A percentile compares a stretch with the other conserved stretches of the same genome.
These are phyloP conservation scores for Cepaea hortensis DNA, from an alignment of 2,888 invertebrate species.

Conservation along the genomic window DNA sequence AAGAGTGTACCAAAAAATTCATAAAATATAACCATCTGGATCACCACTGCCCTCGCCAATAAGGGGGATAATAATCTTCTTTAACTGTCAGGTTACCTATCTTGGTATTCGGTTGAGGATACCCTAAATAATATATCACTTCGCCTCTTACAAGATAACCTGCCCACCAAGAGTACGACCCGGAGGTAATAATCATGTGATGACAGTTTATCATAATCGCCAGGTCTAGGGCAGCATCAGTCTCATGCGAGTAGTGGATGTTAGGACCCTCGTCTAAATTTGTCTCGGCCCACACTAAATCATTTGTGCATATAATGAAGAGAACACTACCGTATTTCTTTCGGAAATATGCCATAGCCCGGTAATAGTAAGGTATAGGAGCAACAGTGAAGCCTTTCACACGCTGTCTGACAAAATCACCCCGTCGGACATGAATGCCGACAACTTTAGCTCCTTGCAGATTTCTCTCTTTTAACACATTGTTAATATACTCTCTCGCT, in stretches of 20 bases:
- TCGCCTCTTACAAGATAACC: slow-evolving; percentile 73
- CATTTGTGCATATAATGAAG: slow-evolving; percentile 75
- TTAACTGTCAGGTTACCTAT: slow-evolving; percentile 70
- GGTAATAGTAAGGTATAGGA: slow-evolving; percentile 69
- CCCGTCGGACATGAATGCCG: slow-evolving; percentile 75
- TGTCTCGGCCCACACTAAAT: slow-evolving; percentile 70
- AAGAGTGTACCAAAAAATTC: too few species aligned
- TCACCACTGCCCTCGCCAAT: slow-evolving; percentile 70
- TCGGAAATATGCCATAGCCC: slow-evolving; percentile 69
- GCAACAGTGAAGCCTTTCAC: slow-evolving; percentile 73
- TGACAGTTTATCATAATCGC: slow-evolving; percentile 72
- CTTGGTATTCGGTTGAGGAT: slow-evolving; percentile 70
- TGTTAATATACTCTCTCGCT: slow-evolving; percentile 55
- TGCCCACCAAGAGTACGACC: slow-evolving; percentile 77
- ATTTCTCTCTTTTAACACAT: slow-evolving; percentile 49
- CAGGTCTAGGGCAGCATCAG: slow-evolving; percentile 71
- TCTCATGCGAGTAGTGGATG: slow-evolving; percentile 58
- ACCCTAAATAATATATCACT: slow-evolving; percentile 73
- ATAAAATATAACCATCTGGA: not conserved
- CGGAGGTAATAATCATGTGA: slow-evolving; percentile 73
- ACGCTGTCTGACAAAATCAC: slow-evolving; percentile 73
- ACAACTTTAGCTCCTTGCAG: slow-evolving; percentile 55
- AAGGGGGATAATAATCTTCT: slow-evolving; percentile 73
- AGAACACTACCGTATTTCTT: slow-evolving; percentile 64
- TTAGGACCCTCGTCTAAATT: slow-evolving; percentile 60